These are phyloP conservation scores for Lithophane socia DNA, from an alignment of 2,888 invertebrate genomes.

Conservation along the genomic window DNA sequence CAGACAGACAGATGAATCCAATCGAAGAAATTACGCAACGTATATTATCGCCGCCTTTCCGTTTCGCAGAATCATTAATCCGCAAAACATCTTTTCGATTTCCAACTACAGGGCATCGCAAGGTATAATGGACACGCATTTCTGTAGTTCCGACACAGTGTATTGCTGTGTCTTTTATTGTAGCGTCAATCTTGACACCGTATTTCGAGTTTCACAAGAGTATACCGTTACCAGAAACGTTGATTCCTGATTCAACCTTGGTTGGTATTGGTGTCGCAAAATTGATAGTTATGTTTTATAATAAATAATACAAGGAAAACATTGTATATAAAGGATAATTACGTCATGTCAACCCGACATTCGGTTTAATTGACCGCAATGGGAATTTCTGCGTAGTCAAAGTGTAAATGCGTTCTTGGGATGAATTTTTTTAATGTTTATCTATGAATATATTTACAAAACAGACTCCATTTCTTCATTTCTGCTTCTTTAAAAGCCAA, in stretches of 20 bases:
- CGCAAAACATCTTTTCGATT: conserved; percentile 61
- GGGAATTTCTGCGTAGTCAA: conserved; percentile 48
- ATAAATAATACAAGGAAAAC: conserved; percentile 61
- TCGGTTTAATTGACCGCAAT: conserved; percentile 53
- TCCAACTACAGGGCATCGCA: conserved; percentile 40
- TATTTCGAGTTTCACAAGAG: conserved; percentile 57
- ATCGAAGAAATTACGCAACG: conserved; percentile 63
- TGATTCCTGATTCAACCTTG: conserved; percentile 46
- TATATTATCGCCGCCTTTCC: conserved; percentile 68
- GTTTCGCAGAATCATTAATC: conserved; percentile 69
- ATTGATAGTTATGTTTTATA: conserved; percentile 28
- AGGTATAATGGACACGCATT: conserved; percentile 26
- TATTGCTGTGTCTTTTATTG: conserved; percentile 31
- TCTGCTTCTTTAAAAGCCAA: not conserved
- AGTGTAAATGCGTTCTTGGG: conserved; percentile 23
- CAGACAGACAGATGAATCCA: conserved; percentile 42
- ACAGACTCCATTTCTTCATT: not conserved
- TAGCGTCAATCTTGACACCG: conserved; percentile 43
- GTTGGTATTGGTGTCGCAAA: conserved; percentile 18
- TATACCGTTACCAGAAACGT: conserved; percentile 56
- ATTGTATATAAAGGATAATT: conserved; percentile 43
- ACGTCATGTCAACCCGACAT: conserved; percentile 40
- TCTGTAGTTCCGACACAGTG: conserved; percentile 38
- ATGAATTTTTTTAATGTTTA: conserved; percentile 13
- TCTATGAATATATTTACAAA: not conserved